Evolutionary conservation across 2,888 invertebrate genomes (phyloP).

Genomic region (Aleiodes testaceus): DNA sequence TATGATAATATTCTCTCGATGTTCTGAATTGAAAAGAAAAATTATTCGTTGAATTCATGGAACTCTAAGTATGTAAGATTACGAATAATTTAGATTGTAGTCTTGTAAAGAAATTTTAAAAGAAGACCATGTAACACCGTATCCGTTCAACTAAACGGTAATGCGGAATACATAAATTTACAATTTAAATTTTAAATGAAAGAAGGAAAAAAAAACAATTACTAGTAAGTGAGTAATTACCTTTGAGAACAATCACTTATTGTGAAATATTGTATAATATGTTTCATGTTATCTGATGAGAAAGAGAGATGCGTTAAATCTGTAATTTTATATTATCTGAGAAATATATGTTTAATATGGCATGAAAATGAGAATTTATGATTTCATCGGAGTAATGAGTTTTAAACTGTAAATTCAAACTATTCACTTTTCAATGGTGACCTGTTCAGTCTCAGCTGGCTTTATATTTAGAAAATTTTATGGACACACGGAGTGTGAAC

Average conservation of each 20-base stretch:
- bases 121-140: constrained; percentile 21
- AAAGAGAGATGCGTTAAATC: not conserved
- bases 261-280: constrained; percentile 71
- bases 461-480: constrained; percentile 18
- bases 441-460: not conserved
- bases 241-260: constrained; percentile 45
- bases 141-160: constrained; percentile 26
- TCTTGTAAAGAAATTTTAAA: constrained; percentile 23
- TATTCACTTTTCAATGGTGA: not conserved
- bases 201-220: constrained; percentile 15
- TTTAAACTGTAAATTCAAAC: not conserved
- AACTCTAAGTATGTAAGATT: constrained; percentile 21
- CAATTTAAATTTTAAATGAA: constrained; percentile 32
- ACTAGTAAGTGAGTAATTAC: constrained; percentile 35
- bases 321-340: constrained; percentile 37
- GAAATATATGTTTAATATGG: constrained; percentile 64
- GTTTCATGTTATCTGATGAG: constrained; percentile 67
- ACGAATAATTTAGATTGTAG: constrained; percentile 17
- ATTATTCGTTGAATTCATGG: constrained; percentile 1
- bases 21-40: constrained; percentile 3
- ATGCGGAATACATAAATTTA: constrained; percentile 21
- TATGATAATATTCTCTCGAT: constrained; percentile 7
- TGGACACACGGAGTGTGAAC: not conserved
- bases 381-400: constrained; percentile 1
- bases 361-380: constrained; percentile 14